Conservation (phyloP, 2,888 invertebrate genomes). For the Panzeria rudis region DNA sequence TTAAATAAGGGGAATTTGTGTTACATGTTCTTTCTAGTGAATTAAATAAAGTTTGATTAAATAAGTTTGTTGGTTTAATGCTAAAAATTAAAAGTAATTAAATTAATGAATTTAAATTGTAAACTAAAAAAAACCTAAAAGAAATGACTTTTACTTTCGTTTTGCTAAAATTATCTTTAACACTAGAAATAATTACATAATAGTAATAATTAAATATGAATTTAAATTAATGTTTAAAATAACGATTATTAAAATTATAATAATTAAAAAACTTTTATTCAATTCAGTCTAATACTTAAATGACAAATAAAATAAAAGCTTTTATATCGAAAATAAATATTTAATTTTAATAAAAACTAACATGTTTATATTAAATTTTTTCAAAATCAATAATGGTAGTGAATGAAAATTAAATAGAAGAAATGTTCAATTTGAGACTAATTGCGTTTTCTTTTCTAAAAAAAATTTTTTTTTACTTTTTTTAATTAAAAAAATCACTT, state of each 20-base stretch:
- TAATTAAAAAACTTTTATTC: constrained; percentile 65
- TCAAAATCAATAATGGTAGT: neutral
- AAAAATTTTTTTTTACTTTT: too few species aligned
- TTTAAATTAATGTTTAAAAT: constrained; percentile 40
- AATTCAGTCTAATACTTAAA: constrained; percentile 66
- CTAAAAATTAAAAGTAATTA: constrained; percentile 41
- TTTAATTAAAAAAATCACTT: too few species aligned
- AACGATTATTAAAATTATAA: constrained; percentile 42
- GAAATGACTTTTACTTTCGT: constrained; percentile 66
- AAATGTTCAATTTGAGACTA: constrained; percentile 51
- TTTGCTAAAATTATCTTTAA: constrained; percentile 39
- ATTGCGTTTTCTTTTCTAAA: too few species aligned
- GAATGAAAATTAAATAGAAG: constrained; percentile 40
- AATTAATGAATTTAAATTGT: constrained; percentile 45
- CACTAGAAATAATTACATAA: constrained; percentile 32
- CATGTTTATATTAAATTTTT: too few species aligned
- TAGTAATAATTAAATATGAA: constrained; percentile 41
- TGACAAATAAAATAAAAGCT: constrained; percentile 65
- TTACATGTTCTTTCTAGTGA: neutral
- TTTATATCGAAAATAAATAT: constrained; percentile 28
- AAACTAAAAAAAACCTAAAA: constrained; percentile 53
- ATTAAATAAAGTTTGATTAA: constrained; percentile 6
- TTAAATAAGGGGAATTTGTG: constrained; percentile 15
- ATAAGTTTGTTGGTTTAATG: constrained; percentile 6
- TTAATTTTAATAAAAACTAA: constrained; percentile 6